Conservation (phyloP, 2,797 vertebrate genomes). For the Halcyon leucocephala region DNA sequence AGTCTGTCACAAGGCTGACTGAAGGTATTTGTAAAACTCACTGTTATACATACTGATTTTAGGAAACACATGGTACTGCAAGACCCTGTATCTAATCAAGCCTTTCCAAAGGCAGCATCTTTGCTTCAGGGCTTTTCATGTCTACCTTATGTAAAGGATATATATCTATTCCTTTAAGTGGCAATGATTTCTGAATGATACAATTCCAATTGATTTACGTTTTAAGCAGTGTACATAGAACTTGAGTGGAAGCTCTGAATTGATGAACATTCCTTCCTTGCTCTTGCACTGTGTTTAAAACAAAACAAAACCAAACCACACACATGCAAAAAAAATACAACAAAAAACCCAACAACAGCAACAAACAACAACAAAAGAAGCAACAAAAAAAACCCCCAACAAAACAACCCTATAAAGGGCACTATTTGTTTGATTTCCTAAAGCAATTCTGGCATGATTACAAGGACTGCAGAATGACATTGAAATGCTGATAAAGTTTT, state of each 20-base stretch:
- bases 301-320: neutral
- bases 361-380: too few relatives aligned
- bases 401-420: neutral
- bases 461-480: neutral
- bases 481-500: neutral
- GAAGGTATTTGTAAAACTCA: neutral
- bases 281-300: neutral
- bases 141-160: neutral
- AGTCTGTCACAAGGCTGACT: neutral
- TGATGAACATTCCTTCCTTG: neutral
- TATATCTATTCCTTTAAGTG: neutral
- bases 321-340: neutral
- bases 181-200: slow-evolving; percentile 19
- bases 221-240: neutral
- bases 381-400: too few relatives aligned
- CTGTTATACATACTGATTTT: neutral
- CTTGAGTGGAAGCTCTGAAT: neutral
- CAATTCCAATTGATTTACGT: neutral
- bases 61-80: neutral
- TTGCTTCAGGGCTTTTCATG: neutral
- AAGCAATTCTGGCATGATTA: neutral
- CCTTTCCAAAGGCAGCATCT: neutral
- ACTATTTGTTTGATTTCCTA: neutral
- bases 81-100: neutral
- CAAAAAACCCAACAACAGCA: too few relatives aligned